Base-by-base conservation (phyloP, 2,113 vertebrate genomes). In the Otolemur garnettii region DNA sequence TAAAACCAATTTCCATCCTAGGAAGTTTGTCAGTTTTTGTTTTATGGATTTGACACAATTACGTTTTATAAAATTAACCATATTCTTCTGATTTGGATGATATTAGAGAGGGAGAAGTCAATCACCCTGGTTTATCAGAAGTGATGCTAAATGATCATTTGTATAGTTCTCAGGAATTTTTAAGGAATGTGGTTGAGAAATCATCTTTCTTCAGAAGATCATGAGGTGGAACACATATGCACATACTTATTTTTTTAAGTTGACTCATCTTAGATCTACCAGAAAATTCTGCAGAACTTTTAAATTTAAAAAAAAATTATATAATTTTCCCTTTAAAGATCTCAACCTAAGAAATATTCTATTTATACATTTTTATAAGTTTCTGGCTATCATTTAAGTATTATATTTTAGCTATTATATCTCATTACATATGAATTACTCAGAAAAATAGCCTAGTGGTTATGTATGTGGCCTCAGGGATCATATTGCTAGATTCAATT, bases 401-500 rank as follows among this genome's bases (percentile, higher is more conserved):
- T 91, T 94, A 45, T 62, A 75, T 33, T 91, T 86, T 82, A 83
- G 74, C 55, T 66, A 22, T 74, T 50, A 17, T 10, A 42, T 89
- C 38, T 92, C 71, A 87, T 30, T 90, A 9, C 30, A 4, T 83
- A 71, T 90, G 45, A 95, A 88, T 83, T 93, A 95, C 30, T 26
- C 71, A 81, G 64, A 82, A 81, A 90, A 96, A 55, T 59, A 64
- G 45, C 42, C 45, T 55, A 33, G 3, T 96, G 35, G 28, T 59
- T 84, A 74, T 68, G 72, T 35, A 82, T 9, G 21, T 5, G 1
- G 24, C 11, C 35, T 94, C 71, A 53, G 60, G 33, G 66, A 15
- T 88, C 38, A 81, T 28, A 33, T 13, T 82, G 53, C 64, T 83
- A 55, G 42, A 84, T 59, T 92, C 21, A 82, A 91, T 4, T 82